Evolutionary conservation across 2,797 vertebrate species (phyloP).

Genomic region (Coilia nasus): DNA sequence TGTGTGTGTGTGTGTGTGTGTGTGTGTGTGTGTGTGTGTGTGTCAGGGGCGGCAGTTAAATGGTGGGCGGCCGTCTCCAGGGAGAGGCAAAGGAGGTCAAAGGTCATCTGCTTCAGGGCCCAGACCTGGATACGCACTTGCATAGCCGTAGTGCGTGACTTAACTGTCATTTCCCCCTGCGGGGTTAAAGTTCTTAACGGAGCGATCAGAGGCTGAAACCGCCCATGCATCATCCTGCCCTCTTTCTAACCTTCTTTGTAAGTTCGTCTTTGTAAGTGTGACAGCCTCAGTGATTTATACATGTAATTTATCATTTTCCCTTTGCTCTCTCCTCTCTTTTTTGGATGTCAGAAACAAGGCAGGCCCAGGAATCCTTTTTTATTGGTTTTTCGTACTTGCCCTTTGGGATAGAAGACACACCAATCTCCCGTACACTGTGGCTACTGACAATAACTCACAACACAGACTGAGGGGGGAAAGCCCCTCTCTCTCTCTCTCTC

Average conservation of each 20-base stretch:
- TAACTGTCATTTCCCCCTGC: neutral
- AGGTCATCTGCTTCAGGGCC: neutral
- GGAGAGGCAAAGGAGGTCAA: neutral
- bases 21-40: slow-evolving; percentile 11
- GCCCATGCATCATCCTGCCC: neutral
- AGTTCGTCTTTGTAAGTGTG: neutral
- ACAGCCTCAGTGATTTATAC: neutral
- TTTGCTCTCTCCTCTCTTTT: neutral
- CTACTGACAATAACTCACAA: neutral
- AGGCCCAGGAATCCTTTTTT: slow-evolving; percentile 17
- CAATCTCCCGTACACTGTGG: neutral
- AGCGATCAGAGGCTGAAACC: slow-evolving; percentile 13
- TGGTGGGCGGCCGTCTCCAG: slow-evolving; percentile 3
- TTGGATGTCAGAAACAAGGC: slow-evolving; percentile 18
- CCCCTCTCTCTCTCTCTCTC: neutral
- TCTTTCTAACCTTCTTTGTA: slow-evolving; percentile 4
- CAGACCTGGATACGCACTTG: neutral
- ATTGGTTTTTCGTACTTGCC: neutral
- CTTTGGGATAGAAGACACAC: neutral
- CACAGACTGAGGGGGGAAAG: neutral
- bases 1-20: neutral
- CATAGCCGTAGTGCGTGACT: neutral
- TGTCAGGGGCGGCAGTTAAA: neutral
- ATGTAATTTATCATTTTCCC: neutral
- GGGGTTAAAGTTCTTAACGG: neutral